These are phyloP conservation scores for Cheilosia urbana DNA, from an alignment of 2,888 invertebrate species.

Conservation along the genomic window DNA sequence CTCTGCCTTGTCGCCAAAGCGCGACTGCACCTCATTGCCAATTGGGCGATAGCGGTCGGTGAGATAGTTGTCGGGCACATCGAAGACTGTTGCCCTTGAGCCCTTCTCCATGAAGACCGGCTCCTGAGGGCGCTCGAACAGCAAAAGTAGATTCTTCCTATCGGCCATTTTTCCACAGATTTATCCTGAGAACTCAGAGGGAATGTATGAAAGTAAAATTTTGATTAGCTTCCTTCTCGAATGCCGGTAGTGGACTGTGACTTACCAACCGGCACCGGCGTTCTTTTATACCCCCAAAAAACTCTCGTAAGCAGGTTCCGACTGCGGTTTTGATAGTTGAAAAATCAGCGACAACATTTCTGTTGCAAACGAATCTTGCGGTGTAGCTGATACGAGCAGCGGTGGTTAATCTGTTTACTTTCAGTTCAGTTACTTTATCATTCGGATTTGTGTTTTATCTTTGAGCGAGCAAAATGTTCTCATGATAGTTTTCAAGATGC, in stretches of 20 bases:
- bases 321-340: constrained; percentile 29
- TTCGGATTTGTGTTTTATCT: constrained; percentile 5
- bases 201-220: background rate
- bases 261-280: background rate
- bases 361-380: constrained; percentile 23
- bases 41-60: constrained; percentile 85
- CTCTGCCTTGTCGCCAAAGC: constrained; percentile 85
- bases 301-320: background rate
- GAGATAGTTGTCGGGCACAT: constrained; percentile 87
- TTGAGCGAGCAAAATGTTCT: constrained; percentile 13
- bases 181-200: background rate
- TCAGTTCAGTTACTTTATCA: background rate
- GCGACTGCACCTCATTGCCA: constrained; percentile 85
- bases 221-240: background rate
- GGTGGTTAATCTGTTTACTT: background rate
- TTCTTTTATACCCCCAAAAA: constrained; percentile 30
- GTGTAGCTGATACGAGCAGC: constrained; percentile 18
- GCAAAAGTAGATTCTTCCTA: constrained; percentile 86
- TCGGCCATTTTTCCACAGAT: constrained; percentile 79
- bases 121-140: constrained; percentile 91
- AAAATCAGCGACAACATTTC: background rate
- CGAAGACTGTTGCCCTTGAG: constrained; percentile 86
- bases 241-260: constrained; percentile 18
- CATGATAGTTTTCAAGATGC: constrained; percentile 18
- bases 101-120: constrained; percentile 92